Evolutionary conservation across 2,797 vertebrate species (phyloP), one percentile per base, ranked within the genome.

Genomic region (Lepus oiostolus): DNA sequence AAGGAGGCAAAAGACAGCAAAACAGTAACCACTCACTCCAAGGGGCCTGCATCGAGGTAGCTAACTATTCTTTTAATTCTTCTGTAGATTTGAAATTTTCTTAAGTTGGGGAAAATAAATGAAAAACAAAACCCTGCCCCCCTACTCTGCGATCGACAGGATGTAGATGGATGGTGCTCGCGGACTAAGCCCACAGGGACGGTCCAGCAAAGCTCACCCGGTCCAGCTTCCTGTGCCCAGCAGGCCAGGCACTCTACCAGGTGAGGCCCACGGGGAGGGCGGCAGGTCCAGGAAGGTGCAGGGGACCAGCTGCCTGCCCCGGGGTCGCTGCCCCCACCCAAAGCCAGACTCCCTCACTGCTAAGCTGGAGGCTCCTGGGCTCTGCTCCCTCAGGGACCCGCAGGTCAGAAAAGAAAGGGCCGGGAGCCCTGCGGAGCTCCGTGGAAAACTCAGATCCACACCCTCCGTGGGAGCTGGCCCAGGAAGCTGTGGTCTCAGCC

Each of bases 81-180:
- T 93, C 74, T 72, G 5, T 50, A 67, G 60, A 68, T 38, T 50
- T 87, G 54, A 91, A 72, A 38, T 88, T 81, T 82, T 88, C 70
- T 13, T 67, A 94, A 76, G 16, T 28, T 80, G 28, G 22, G 77
- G 71, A 60, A 88, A 72, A n/a, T 47, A 84, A 26, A 50, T 77
- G 21, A 67, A 76, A 54, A 91, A 28, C n/a, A 75, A 62, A 68
- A 88, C 72, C 58, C n/a, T 80, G n/a, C 2, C 13, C 10, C 8
- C 17, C 19, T 7, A 42, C 13, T 7, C 54, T 26, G 4, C 50
- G 35, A 26, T 2, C 72, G 75, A 60, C 42, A 79, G 24, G 32
- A 68, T 35, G 24, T 62, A 81, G 86, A 82, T 76, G 68, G 71
- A 52, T 47, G 24, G n/a, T 19, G 81, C 63, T 75, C 24, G n/a